These are phyloP conservation scores for Moxostoma hubbsi DNA, from an alignment of 2,797 vertebrate species.

Conservation along the genomic window DNA sequence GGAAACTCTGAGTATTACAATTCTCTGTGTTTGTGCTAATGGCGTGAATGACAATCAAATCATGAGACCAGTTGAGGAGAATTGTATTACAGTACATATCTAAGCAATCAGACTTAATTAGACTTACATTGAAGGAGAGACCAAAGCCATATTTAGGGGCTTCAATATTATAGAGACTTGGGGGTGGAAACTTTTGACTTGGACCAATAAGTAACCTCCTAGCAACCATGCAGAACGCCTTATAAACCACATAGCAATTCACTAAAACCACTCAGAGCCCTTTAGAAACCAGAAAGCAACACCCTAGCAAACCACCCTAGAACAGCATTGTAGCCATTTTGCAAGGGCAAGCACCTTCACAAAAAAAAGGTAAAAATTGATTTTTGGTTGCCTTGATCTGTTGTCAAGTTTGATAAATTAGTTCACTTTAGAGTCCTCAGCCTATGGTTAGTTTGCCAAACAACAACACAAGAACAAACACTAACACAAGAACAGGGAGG, in stretches of 20 bases:
- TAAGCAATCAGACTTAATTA: background rate
- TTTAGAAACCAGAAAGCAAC: no score
- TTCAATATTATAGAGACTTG: background rate
- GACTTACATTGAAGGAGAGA: background rate
- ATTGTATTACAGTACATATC: no score
- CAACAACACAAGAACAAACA: conserved; percentile 25
- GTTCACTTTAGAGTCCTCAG: no score
- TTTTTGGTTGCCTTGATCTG: no score
- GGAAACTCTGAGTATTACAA: background rate
- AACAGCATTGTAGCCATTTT: conserved; percentile 58
- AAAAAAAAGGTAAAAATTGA: no score
- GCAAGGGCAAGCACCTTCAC: no score
- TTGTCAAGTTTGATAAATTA: no score
- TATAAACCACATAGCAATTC: background rate
- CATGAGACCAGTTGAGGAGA: no score
- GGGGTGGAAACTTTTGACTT: no score
- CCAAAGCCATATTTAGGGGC: background rate
- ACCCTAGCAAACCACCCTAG: no score
- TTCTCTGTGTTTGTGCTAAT: background rate
- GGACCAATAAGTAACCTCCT: background rate
- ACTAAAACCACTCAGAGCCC: no score
- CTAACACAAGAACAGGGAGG: conserved; percentile 71
- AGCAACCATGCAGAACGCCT: background rate
- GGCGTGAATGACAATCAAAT: background rate
- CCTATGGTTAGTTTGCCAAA: no score